Base-by-base conservation (phyloP, 2,888 invertebrate genomes). In the Bembecia ichneumoniformis region DNA sequence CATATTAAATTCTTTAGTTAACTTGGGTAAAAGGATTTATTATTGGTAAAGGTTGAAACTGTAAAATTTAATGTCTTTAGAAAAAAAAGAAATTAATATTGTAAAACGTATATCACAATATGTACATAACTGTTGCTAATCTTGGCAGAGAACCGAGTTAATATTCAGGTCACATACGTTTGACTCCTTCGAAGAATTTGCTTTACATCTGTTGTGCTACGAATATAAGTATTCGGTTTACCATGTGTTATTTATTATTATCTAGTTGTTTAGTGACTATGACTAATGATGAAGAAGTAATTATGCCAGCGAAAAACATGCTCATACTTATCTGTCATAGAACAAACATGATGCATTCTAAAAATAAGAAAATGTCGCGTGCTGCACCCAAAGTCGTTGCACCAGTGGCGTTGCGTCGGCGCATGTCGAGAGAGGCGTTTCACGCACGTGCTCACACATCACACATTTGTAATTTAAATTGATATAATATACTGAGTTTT, bases 401-500 rank as follows among this genome's bases (percentile, higher is more conserved):
- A 28, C 64, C 66, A 66, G 57, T 53, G 54, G 54, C 55, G 59
- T 50, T 71, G 75, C 77, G 76, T 76, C 57, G 56, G 74, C 78
- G 78, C 82, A 78, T 60, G 58, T 62, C 55, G 53, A 52, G 66
- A 75, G 72, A 74, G 75, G 74, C 65, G 66, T 58, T 60, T 65
- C 66, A 62, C 72, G 76, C 82, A 80, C 84, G 83, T 79, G 82
- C 77, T 71, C 58, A 58, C 35, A 35, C 50, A 72, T 77, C 72
- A 72, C 13, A 40, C 13, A 40, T 40, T 40, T 40, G 13, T n/a
- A 40, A 40, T 40, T 40, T 40, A 40, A 40, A 40, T 11, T n/a
- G 1, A 28, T 7, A 40, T 3, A 14, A 40, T 40, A 14, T 40
- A 40, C 40, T 2, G 4, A 13, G 40, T 40, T 14, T n/a, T 10